Conservation (phyloP, 2,888 invertebrate species). For the Alentia gelatinosa region DNA sequence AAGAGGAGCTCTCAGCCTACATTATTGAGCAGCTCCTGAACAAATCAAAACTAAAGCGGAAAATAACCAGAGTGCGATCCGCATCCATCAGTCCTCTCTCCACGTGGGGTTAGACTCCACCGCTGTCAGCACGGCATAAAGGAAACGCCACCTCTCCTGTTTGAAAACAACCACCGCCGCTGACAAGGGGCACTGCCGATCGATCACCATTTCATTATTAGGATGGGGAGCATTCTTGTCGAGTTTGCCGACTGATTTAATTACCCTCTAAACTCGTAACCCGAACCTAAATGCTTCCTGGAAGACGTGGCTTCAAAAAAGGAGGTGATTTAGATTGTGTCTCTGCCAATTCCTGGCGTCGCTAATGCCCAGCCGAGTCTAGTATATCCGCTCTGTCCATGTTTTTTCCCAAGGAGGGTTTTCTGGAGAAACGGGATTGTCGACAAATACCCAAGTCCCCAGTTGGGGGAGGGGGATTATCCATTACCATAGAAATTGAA, state of each 20-base stretch:
- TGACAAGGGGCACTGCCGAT: not conserved
- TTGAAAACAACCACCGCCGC: not conserved
- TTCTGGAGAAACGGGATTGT: not conserved
- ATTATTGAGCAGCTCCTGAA: not conserved
- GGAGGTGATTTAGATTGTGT: too few species aligned
- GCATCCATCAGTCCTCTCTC: not conserved
- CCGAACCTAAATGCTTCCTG: not conserved
- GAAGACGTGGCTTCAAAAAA: not conserved
- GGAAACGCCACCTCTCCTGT: not conserved
- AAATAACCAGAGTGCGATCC: not conserved
- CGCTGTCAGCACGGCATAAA: not conserved
- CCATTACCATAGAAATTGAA: not conserved
- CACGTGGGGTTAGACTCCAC: not conserved
- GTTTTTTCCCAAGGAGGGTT: not conserved
- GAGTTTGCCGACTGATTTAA: not conserved
- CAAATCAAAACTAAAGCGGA: not conserved
- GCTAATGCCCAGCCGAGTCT: too few species aligned
- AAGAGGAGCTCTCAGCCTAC: not conserved
- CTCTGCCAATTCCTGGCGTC: too few species aligned
- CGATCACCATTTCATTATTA: not conserved
- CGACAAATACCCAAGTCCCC: not conserved
- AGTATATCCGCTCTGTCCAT: too few species aligned
- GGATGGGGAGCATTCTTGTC: not conserved
- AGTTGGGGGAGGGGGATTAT: not conserved
- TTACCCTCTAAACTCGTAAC: not conserved